phyloP scores from a whole-genome alignment of 1,140 invertebrate species.

The Caerostris extrusa region DNA sequence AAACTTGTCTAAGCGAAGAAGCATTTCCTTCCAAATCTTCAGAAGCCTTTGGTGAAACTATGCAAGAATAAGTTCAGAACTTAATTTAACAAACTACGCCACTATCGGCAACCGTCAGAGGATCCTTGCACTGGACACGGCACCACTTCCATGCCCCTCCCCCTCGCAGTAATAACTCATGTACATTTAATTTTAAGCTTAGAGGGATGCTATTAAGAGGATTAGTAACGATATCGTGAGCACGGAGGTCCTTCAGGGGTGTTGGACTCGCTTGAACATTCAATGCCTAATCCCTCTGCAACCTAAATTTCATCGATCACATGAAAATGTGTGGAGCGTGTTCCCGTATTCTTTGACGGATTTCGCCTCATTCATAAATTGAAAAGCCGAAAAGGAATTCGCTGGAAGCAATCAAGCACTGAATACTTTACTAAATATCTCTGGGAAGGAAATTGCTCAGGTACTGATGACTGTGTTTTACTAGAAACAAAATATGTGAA shows the following conservation, averaged over 20 bases:
- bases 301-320: constrained; percentile 50
- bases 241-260: constrained; percentile 20
- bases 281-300: constrained; percentile 59
- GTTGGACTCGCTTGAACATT: constrained; percentile 34
- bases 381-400: constrained; percentile 26
- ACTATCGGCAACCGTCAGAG: constrained; percentile 66
- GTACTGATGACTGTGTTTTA: background rate
- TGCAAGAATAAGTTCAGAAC: constrained; percentile 58
- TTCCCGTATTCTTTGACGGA: constrained; percentile 33
- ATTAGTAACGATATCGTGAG: constrained; percentile 65
- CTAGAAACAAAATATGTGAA: too few relatives aligned
- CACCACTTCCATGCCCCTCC: background rate
- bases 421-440: constrained; percentile 19
- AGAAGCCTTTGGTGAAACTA: background rate
- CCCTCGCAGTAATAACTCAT: constrained; percentile 69
- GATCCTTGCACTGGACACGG: background rate
- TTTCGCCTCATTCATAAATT: constrained; percentile 25
- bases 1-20: background rate
- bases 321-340: constrained; percentile 5
- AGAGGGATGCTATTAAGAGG: constrained; percentile 68
- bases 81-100: constrained; percentile 45
- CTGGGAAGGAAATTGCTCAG: background rate
- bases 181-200: constrained; percentile 76
- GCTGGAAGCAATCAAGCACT: background rate
- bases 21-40: background rate